Evolutionary conservation across 1,140 invertebrate genomes (phyloP).

Genomic region (Liolophura sinensis): DNA sequence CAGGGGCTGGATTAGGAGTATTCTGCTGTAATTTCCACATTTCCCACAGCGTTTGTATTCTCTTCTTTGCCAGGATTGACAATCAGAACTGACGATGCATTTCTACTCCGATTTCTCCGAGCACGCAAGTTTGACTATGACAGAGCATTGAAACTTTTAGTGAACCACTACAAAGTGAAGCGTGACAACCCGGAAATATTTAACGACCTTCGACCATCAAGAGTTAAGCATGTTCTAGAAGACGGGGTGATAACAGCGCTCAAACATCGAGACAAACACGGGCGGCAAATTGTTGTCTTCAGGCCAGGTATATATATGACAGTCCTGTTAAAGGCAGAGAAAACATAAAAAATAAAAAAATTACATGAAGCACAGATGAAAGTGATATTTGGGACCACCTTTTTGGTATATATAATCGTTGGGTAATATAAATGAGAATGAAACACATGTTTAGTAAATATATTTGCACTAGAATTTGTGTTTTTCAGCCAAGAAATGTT

Average conservation of each 20-base stretch:
- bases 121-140: slow-evolving; percentile 83
- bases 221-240: slow-evolving; percentile 73
- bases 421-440: no score
- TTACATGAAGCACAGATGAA: no score
- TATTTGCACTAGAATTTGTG: no score
- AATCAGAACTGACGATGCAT: slow-evolving; percentile 70
- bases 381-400: no score
- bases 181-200: slow-evolving; percentile 72
- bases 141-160: slow-evolving; percentile 80
- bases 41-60: slow-evolving; percentile 17
- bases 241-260: slow-evolving; percentile 80
- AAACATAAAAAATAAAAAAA: no score
- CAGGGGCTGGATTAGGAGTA: background rate
- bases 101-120: slow-evolving; percentile 78
- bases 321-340: background rate
- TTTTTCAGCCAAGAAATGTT: no score
- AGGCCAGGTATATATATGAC: slow-evolving; percentile 39
- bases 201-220: slow-evolving; percentile 68
- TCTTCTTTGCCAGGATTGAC: slow-evolving; percentile 28
- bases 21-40: slow-evolving; percentile 1
- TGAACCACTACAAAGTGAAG: slow-evolving; percentile 81
- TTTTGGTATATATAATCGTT: no score
- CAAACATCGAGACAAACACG: slow-evolving; percentile 73
- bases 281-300: slow-evolving; percentile 77
- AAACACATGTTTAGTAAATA: no score